These are phyloP conservation scores for Ascidia mentula DNA, from an alignment of 23 tunicate species.

Conservation along the genomic window DNA sequence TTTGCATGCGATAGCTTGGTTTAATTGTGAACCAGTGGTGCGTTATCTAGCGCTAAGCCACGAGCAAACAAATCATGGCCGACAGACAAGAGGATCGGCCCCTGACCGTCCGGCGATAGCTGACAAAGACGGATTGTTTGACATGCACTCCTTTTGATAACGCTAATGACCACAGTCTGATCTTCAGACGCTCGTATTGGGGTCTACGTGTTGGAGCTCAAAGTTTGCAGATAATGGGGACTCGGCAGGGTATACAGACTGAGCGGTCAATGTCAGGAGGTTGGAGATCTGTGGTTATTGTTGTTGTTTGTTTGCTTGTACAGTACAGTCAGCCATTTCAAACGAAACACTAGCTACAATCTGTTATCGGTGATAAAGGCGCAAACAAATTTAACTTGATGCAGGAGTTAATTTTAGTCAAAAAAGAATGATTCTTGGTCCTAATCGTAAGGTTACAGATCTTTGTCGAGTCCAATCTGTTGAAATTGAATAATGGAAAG, in stretches of 20 bases:
- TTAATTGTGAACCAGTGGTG: slow-evolving; percentile 4
- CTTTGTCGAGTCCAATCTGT: too few species aligned
- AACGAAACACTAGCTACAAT: too few species aligned
- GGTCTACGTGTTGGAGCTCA: background rate
- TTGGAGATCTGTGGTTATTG: background rate
- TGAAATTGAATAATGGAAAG: too few species aligned
- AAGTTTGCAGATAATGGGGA: background rate
- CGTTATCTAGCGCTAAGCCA: background rate
- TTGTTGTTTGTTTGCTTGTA: too few species aligned
- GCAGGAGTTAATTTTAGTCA: too few species aligned
- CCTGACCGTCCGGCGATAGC: background rate
- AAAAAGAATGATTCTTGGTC: too few species aligned
- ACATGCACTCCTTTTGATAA: background rate
- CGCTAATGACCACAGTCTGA: slow-evolving; percentile 1
- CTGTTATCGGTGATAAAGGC: too few species aligned
- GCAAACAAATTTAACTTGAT: too few species aligned
- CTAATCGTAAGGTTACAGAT: too few species aligned
- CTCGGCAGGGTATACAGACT: too few species aligned
- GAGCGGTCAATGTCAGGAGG: background rate
- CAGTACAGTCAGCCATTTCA: too few species aligned
- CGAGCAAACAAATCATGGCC: background rate
- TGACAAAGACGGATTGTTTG: slow-evolving; percentile 10
- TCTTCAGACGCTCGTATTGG: background rate
- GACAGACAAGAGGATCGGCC: background rate
- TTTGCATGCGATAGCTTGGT: too few species aligned